Base-by-base conservation (phyloP, 2,113 vertebrate species). In the Syngnathus typhle region DNA sequence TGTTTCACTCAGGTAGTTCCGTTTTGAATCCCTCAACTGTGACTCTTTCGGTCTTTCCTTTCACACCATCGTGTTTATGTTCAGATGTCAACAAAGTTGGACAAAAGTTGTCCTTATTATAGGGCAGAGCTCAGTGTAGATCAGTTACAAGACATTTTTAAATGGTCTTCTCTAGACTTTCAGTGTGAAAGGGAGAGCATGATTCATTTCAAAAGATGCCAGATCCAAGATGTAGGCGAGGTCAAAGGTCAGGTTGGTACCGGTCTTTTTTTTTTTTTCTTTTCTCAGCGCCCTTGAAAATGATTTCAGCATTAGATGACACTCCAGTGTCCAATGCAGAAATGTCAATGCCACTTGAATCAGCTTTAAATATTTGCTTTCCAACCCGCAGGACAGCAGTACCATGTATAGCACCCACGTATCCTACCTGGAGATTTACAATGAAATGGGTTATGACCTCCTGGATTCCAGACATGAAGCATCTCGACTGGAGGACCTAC, bases 401-500 rank as follows among this genome's bases (percentile, higher is more conserved):
- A 93, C 93, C 88, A 81, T 94, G 8, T 96, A 95, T 52, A 96
- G 92, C 67, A 92, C 91, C 19, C 92, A 94, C 52, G 89, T 99
- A 82, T 99, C 97, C 69, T 99, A 98, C 83, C 91, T 99, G 87
- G 96, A 99, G 91, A 96, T 99, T 86, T 99, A 99, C 89, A 99
- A 99, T 59, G 96, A 99, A 80, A 89, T 91, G 81, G 96, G 96
- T 82, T 98, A 95, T 36, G 96, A 99, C 85, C 92, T 99, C 7
- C 82, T 99, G 78, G 91, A 97, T 79, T 93, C 95, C 75, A 90
- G 89, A 66, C 92, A 96, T 0, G 93, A 98, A 86, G 92, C 93
- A 59, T 95, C 93, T 76, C 89, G 79, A 71, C 75, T 98, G 83
- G 96, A 98, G 88, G 95, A 99, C 64, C 90, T 98, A 75, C 94